Percentiles rank a stretch among this genome's conserved stretches.
These are phyloP conservation scores for Abrostola triplasia DNA, from an alignment of 2,888 invertebrate species.

Conservation along the genomic window DNA sequence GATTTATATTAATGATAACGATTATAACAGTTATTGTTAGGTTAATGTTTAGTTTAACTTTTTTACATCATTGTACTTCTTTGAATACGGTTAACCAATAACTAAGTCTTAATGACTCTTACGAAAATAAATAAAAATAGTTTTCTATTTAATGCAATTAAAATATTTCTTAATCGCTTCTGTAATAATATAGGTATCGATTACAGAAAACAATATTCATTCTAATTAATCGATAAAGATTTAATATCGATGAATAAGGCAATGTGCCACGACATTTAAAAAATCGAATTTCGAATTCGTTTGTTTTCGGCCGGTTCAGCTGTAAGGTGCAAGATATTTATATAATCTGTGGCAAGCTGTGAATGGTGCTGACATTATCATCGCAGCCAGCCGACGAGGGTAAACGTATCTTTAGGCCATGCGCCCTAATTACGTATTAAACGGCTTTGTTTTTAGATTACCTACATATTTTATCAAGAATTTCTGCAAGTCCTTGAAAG, in stretches of 20 bases:
- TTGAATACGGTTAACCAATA: background rate
- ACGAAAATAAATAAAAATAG: no score
- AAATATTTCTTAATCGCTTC: no score
- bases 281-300: conserved; percentile 4
- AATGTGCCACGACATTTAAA: background rate
- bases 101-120: background rate
- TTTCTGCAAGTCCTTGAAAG: background rate
- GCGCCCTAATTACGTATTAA: conserved; percentile 53
- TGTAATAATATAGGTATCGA: no score
- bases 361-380: conserved; percentile 57
- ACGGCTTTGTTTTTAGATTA: conserved; percentile 29
- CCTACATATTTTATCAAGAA: conserved; percentile 4
- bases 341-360: conserved; percentile 43
- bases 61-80: background rate
- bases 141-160: no score
- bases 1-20: background rate
- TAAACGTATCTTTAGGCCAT: conserved; percentile 52
- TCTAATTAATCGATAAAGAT: no score
- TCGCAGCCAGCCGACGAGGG: conserved; percentile 47
- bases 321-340: conserved; percentile 35
- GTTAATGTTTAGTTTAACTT: background rate
- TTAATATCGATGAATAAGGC: no score
- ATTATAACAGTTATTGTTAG: background rate
- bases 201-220: no score
- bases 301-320: background rate